Conservation (phyloP, 2,113 vertebrate species). For the Centrocercus urophasianus region DNA sequence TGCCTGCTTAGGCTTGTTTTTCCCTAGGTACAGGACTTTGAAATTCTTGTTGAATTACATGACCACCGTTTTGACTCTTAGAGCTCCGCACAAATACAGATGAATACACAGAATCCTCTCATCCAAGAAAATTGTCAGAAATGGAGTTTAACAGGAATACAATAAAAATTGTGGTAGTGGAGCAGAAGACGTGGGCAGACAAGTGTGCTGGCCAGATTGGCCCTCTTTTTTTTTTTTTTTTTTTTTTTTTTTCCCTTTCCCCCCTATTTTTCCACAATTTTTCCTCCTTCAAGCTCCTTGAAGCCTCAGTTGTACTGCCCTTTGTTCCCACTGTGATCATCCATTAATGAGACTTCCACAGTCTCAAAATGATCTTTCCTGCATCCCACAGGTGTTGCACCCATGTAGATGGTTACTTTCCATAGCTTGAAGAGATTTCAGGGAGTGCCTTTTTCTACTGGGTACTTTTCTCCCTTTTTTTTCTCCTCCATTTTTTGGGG, state of each 20-base stretch:
- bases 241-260: not conserved
- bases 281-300: not conserved
- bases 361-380: not conserved
- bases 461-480: not conserved
- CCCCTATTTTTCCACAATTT: not conserved
- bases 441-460: not conserved
- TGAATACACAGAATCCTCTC: not conserved
- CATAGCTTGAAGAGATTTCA: no score
- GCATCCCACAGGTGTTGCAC: not conserved
- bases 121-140: not conserved
- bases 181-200: no score
- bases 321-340: not conserved
- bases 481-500: not conserved
- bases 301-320: not conserved
- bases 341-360: not conserved
- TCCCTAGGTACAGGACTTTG: not conserved
- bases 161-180: not conserved
- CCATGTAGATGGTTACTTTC: no score
- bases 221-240: not conserved
- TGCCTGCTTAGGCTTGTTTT: not conserved
- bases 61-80: not conserved
- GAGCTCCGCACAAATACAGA: not conserved
- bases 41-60: not conserved
- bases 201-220: rapidly evolving
- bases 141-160: not conserved